Evolutionary conservation across 2,888 invertebrate genomes (phyloP).

Genomic region (Hyposoter dolosus): DNA sequence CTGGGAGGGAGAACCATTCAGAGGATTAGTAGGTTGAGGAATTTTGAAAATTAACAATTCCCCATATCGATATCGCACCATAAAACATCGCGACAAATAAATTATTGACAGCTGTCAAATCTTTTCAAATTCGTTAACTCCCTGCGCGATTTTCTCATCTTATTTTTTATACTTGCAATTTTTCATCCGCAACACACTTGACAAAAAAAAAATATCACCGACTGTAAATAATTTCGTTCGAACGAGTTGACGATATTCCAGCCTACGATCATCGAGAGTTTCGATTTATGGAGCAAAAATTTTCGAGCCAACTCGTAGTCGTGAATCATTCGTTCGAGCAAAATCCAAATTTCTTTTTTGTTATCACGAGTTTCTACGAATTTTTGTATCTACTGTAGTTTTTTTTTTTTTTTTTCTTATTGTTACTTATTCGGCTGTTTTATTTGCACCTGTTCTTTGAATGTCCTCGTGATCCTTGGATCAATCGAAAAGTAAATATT

Average conservation of each 20-base stretch:
- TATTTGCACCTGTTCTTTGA: neutral
- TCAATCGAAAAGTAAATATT: too few species aligned
- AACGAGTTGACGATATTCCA: neutral
- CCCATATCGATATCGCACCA: neutral
- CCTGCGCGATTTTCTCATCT: neutral
- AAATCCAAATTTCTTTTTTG: neutral
- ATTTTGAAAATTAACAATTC: neutral
- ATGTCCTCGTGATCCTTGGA: neutral
- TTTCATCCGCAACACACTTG: neutral
- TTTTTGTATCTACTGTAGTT: neutral
- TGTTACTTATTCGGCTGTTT: neutral
- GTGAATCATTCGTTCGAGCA: neutral
- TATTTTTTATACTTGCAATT: neutral
- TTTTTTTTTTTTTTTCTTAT: neutral
- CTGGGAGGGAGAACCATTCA: slow-evolving; percentile 8
- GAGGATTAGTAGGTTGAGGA: slow-evolving; percentile 17
- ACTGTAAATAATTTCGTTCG: neutral
- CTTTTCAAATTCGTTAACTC: neutral
- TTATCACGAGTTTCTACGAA: neutral
- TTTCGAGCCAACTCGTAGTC: too few species aligned
- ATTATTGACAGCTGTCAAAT: neutral
- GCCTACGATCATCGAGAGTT: neutral
- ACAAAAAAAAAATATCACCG: neutral
- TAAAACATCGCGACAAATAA: neutral
- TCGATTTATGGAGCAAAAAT: too few species aligned